Evolutionary conservation across 1,140 invertebrate species (phyloP), one percentile per base, ranked within the genome.

Genomic region (Eciton burchellii): DNA sequence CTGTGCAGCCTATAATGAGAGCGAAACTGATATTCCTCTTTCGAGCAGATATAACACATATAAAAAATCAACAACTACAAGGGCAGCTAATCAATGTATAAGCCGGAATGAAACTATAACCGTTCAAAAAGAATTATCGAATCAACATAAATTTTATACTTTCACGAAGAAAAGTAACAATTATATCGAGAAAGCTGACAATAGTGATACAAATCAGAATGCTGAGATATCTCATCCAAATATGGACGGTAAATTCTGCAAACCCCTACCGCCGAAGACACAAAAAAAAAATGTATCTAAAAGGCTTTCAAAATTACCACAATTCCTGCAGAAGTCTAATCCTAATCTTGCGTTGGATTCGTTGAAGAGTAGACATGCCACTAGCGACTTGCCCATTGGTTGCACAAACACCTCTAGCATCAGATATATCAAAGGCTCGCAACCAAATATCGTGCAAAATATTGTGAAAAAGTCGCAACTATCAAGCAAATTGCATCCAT

Each of bases 271-370:
- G 26, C 83, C 85, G 43, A 9, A 70, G 9, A 52, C 56, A 21
- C 87, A 83, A 3, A 89, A 72, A n/a, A 91, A 41, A 71, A 88
- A 79, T 12, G 74, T 85, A 3, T 89, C 91, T 0, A 89, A 84
- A 3, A 86, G 82, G 43, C 87, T 92, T 5, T 92, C 92, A 0
- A 93, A 91, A 29, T 77, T 93, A 41, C 93, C 93, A 0, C 89
- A 91, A n/a, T 90, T 88, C 5, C 84, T 94, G 45, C 93, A 94
- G 68, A 94, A 94, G 35, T 94, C 93, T 0, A 93, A 94, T 91
- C 93, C 93, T 0, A 94, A 94, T 91, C 84, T 94, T 0, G 81
- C 88, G 5, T 91, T 89, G 0, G 90, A 77, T 45, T 84, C 91
- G 0, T 60, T 90, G 56, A 91, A 89, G 43, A 59, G 2, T 6